phyloP scores from a whole-genome alignment of 2,113 vertebrate genomes.

The Melanerpes formicivorus region DNA sequence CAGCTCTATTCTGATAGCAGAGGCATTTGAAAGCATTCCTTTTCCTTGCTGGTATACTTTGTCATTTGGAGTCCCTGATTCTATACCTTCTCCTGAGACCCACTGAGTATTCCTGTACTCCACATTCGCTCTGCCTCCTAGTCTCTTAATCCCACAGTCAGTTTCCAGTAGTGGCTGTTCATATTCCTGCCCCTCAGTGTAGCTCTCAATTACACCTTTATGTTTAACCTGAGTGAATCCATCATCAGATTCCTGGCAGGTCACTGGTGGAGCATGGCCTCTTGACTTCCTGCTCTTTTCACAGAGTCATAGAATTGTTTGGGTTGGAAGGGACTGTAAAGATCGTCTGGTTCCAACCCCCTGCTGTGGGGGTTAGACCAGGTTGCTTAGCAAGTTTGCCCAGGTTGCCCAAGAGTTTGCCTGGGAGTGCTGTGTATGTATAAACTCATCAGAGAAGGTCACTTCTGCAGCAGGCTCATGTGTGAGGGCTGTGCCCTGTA shows the following conservation, averaged over 20 bases:
- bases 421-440: fast-evolving
- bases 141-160: background rate
- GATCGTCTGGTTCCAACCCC: too few relatives aligned
- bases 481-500: background rate
- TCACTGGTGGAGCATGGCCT: background rate
- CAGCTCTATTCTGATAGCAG: background rate
- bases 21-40: background rate
- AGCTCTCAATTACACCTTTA: background rate
- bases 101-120: background rate
- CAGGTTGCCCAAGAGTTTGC: too few relatives aligned
- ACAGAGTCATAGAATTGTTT: too few relatives aligned
- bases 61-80: background rate
- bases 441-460: background rate
- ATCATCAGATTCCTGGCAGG: background rate
- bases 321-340: too few relatives aligned
- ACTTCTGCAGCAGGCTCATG: background rate
- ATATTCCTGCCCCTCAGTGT: background rate
- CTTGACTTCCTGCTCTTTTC: background rate
- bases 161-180: background rate
- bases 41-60: background rate
- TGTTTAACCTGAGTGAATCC: background rate
- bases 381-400: too few relatives aligned
- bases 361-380: too few relatives aligned
- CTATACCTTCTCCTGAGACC: background rate
- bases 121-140: background rate